phyloP scores from a whole-genome alignment of 2,113 vertebrate genomes.

The Phoxinus phoxinus region DNA sequence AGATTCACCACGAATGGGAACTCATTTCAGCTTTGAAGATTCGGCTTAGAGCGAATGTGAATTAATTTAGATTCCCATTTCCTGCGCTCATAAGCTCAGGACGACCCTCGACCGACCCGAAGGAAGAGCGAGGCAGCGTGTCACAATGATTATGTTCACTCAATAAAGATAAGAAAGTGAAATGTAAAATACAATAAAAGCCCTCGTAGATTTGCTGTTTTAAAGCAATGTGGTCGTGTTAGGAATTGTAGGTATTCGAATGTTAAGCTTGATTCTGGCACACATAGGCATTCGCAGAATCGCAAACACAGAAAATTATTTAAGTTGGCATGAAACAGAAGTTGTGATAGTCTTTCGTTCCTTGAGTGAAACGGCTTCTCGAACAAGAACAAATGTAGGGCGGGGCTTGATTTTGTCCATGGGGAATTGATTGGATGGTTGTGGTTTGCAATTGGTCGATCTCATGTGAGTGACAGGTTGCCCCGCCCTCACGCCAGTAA shows the following conservation, averaged over 20 bases:
- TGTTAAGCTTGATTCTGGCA: background rate
- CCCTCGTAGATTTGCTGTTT: background rate
- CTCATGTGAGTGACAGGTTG: no score
- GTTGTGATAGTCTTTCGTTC: no score
- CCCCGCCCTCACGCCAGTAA: no score
- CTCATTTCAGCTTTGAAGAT: constrained; percentile 56
- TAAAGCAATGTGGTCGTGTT: background rate
- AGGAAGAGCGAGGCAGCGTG: background rate
- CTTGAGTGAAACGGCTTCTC: no score
- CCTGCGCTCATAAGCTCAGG: constrained; percentile 29
- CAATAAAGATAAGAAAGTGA: constrained; percentile 20
- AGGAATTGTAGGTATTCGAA: background rate
- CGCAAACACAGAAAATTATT: no score
- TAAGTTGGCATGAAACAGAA: no score
- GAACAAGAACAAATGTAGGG: no score
- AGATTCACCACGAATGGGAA: constrained; percentile 48
- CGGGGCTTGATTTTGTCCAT: no score
- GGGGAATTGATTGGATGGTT: no score
- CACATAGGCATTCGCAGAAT: background rate
- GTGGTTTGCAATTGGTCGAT: no score
- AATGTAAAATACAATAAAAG: constrained; percentile 16
- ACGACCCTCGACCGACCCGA: background rate
- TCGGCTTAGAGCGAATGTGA: constrained; percentile 50
- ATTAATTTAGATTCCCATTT: constrained; percentile 62
- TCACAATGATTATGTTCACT: constrained; percentile 24